Conservation (phyloP, 2,113 vertebrate genomes). For the Verasper variegatus region DNA sequence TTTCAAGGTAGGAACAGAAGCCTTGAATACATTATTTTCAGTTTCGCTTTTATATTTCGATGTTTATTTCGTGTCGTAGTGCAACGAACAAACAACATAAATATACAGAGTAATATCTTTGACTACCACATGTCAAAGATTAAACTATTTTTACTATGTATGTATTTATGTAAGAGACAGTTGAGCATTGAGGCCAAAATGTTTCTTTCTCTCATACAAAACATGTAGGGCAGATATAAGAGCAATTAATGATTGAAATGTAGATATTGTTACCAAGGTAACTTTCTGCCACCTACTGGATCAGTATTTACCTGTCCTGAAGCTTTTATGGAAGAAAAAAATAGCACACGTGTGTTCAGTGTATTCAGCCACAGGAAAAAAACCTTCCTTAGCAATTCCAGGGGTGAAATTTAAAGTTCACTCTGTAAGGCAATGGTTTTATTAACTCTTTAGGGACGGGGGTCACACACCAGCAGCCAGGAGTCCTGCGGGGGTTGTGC, state of each 20-base stretch:
- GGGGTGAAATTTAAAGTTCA: neutral
- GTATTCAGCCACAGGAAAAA: neutral
- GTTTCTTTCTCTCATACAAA: neutral
- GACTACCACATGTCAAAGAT: neutral
- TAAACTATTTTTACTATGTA: neutral
- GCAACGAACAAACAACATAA: neutral
- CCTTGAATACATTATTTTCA: neutral
- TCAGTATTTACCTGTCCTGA: conserved; percentile 45
- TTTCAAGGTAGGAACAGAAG: conserved; percentile 1
- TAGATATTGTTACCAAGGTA: conserved; percentile 48
- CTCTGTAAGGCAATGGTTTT: neutral
- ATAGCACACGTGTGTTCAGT: neutral
- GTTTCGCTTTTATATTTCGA: neutral
- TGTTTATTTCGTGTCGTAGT: neutral
- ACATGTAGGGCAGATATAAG: neutral
- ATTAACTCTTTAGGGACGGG: conserved; percentile 10
- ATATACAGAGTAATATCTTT: neutral
- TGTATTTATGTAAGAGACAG: neutral
- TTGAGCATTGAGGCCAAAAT: neutral
- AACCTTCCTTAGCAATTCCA: neutral
- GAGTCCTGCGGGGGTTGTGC: conserved; percentile 6
- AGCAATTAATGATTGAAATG: conserved; percentile 30
- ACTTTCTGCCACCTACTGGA: conserved; percentile 76
- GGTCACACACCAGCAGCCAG: conserved; percentile 24
- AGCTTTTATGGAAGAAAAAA: neutral